phyloP scores from a whole-genome alignment of 2,888 invertebrate species.

The Nemapogon koenigi region DNA sequence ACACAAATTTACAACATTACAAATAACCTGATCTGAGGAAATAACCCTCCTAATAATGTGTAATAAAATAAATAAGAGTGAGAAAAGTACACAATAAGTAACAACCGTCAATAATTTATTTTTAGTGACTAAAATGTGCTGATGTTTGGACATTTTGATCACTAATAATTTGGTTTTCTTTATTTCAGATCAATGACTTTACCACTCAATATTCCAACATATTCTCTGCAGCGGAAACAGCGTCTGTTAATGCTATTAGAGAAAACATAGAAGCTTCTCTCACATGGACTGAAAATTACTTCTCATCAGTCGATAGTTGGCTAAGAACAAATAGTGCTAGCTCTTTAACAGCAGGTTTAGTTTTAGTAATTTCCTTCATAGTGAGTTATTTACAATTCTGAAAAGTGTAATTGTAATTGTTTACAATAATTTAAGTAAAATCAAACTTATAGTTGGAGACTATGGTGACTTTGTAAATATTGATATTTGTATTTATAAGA shows the following conservation, averaged over 20 bases:
- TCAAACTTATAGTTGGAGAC: constrained; percentile 7
- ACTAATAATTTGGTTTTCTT: too few species aligned
- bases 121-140: too few species aligned
- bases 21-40: too few species aligned
- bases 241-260: constrained; percentile 34
- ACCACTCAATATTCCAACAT: constrained; percentile 25
- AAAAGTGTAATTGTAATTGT: constrained; percentile 10
- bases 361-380: constrained; percentile 29
- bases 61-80: too few species aligned
- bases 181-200: constrained; percentile 35
- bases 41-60: too few species aligned
- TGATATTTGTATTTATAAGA: too few species aligned
- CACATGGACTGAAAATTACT: constrained; percentile 35
- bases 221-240: constrained; percentile 41
- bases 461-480: not conserved
- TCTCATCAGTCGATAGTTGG: constrained; percentile 33
- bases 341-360: constrained; percentile 27
- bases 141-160: too few species aligned
- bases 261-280: constrained; percentile 46
- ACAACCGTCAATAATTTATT: too few species aligned
- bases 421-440: constrained; percentile 1
- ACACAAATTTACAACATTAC: too few species aligned
- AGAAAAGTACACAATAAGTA: too few species aligned
- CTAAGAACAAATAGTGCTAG: constrained; percentile 30
- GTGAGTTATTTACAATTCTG: constrained; percentile 23